Conservation (phyloP, 30 jellyfish, hydroid and myxozoan species). For the Aurelia sp. region DNA sequence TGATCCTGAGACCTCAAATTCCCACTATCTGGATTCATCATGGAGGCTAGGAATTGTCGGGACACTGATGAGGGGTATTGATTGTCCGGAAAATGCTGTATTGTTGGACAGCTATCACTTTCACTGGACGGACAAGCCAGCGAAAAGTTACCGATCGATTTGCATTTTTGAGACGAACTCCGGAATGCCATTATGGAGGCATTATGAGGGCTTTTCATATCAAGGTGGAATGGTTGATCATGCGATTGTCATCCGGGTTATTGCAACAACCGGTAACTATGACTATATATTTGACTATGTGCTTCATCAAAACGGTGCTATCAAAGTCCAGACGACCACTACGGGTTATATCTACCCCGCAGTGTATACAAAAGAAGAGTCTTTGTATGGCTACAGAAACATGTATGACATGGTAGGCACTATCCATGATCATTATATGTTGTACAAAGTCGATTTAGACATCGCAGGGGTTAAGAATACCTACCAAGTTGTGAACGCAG, state of each 20-base stretch:
- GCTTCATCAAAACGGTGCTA: conserved; percentile 64
- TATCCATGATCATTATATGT: conserved; percentile 72
- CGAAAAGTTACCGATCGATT: conserved; percentile 29
- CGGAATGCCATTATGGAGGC: conserved; percentile 84
- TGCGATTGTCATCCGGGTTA: conserved; percentile 56
- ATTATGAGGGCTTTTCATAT: conserved; percentile 26
- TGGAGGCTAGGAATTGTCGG: conserved; percentile 62
- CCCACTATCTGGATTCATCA: conserved; percentile 50
- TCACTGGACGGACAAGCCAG: conserved; percentile 29
- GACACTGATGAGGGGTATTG: conserved; percentile 53
- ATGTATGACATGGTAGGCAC: conserved; percentile 48
- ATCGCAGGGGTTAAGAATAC: conserved; percentile 77
- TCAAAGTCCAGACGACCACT: conserved; percentile 66
- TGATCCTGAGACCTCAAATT: conserved; percentile 43
- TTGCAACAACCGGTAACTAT: conserved; percentile 69
- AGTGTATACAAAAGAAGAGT: conserved; percentile 23
- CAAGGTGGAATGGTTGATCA: conserved; percentile 68
- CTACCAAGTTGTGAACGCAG: conserved; percentile 65
- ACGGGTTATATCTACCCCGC: conserved; percentile 71
- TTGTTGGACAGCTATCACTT: conserved; percentile 39
- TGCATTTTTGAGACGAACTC: conserved; percentile 75
- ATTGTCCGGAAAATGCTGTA: conserved; percentile 65
- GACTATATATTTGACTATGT: conserved; percentile 67
- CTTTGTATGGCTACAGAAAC: conserved; percentile 58
- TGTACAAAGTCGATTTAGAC: conserved; percentile 80